Evolutionary conservation across 1,140 invertebrate species (phyloP).

Genomic region (Drosophila hydei): DNA sequence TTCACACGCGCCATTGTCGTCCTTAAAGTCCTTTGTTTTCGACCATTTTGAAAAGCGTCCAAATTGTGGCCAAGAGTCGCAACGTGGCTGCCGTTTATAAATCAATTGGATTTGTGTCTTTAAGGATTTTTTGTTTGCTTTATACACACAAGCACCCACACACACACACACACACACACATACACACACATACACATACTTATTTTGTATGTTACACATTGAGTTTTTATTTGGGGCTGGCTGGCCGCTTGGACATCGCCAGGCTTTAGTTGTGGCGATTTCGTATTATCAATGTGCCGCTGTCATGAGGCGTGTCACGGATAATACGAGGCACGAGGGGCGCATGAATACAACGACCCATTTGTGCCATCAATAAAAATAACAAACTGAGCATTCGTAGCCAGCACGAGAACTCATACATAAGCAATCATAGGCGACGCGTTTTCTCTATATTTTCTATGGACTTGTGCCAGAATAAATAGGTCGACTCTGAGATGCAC

Average conservation of each 20-base stretch:
- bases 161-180: background rate
- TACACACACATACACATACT: background rate
- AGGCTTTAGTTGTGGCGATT: slow-evolving; percentile 8
- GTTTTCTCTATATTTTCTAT: background rate
- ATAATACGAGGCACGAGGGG: slow-evolving; percentile 35
- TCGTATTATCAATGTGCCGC: slow-evolving; percentile 40
- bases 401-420: slow-evolving; percentile 1
- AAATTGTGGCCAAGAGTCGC: slow-evolving; percentile 22
- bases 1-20: slow-evolving; percentile 23
- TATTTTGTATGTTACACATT: slow-evolving; percentile 1
- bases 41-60: slow-evolving; percentile 27
- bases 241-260: slow-evolving; percentile 14
- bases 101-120: slow-evolving; percentile 46
- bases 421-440: slow-evolving; percentile 10
- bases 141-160: background rate
- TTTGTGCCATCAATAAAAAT: slow-evolving; percentile 70
- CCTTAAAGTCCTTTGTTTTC: slow-evolving; percentile 22
- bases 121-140: slow-evolving; percentile 1
- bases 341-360: slow-evolving; percentile 51
- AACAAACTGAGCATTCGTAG: slow-evolving; percentile 42
- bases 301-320: slow-evolving; percentile 35
- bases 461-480: slow-evolving; percentile 3
- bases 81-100: slow-evolving; percentile 39
- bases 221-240: background rate
- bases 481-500: background rate